These are phyloP conservation scores for Meda fulgida DNA, from an alignment of 2,797 vertebrate species.

Conservation along the genomic window DNA sequence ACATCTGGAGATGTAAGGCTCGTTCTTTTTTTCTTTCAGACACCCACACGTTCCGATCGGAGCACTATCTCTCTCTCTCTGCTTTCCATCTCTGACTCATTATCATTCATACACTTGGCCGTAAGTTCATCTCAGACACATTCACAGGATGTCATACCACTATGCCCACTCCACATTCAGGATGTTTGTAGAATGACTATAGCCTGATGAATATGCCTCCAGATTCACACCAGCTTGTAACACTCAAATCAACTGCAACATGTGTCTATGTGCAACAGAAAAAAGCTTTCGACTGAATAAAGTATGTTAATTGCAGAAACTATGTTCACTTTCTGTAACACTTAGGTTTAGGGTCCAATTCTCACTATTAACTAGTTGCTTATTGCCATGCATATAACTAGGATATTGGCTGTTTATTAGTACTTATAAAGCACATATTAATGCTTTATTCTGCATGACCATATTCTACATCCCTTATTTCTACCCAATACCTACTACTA, in stretches of 20 bases:
- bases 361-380: not conserved
- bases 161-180: conserved; percentile 40
- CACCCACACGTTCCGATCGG: conserved; percentile 34
- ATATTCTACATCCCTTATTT: not conserved
- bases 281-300: not conserved
- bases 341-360: not conserved
- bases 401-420: not conserved
- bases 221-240: conserved; percentile 30
- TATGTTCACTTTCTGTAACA: not conserved
- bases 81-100: conserved; percentile 54
- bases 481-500: not conserved
- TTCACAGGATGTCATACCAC: conserved; percentile 41
- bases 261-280: not conserved
- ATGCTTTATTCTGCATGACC: not conserved
- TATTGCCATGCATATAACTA: not conserved
- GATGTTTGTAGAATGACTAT: conserved; percentile 44
- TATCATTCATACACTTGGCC: conserved; percentile 52
- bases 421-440: not conserved
- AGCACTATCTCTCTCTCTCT: not conserved
- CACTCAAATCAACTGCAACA: conserved; percentile 23
- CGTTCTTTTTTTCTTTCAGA: conserved; percentile 15
- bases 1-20: conserved; percentile 39
- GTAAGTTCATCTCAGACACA: conserved; percentile 47
- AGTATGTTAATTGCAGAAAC: not conserved
- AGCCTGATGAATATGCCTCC: conserved; percentile 34